Base-by-base conservation (phyloP, 2,888 invertebrate genomes). In the Noctua fimbriata region DNA sequence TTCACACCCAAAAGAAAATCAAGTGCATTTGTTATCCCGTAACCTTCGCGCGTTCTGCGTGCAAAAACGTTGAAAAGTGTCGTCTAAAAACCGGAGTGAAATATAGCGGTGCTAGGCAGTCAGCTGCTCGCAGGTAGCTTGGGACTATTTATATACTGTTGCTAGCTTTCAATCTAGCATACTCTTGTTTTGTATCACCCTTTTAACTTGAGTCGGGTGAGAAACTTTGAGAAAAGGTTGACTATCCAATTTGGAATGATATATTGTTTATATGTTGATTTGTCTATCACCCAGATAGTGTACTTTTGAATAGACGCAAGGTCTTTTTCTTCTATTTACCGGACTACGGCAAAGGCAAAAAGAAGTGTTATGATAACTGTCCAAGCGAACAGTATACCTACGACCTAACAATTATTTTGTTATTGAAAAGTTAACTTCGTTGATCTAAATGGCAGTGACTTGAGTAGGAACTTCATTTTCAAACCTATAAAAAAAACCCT, bases 21-120 rank as follows among this genome's bases (percentile, higher is more conserved):
- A 86, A 71, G 32, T 72, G 36, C 71, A 69, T 66, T 32, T 55
- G n/a, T 58, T 52, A 65, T 36, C 44, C 9, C 9, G 18, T 79
- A 65, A 75, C 80, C 84, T 85, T 79, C 49, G 69, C 73, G 60
- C 65, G 44, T 73, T 76, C 87, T 80, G 71, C 69, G 18, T 55
- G 47, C 65, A 87, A 85, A 84, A 87, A 87, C 77, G 76, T 71
- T 69, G 85, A 73, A 74, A 77, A 52, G 3, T 83, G 87, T 69
- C 44, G 66, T 60, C 76, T 76, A 86, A 81, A 84, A 86, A 81
- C 76, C 44, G 0, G 81, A 87, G 73, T 84, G 87, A 86, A 73
- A 76, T 86, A 86, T 71, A 58, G 73, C 69, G 14, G 44, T 28
- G 55, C n/a, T 65, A 47, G 47, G 32, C 60, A 63, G 28, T 36